Base-by-base conservation (phyloP, 1,140 invertebrate genomes). In the Kradibia gibbosae region DNA sequence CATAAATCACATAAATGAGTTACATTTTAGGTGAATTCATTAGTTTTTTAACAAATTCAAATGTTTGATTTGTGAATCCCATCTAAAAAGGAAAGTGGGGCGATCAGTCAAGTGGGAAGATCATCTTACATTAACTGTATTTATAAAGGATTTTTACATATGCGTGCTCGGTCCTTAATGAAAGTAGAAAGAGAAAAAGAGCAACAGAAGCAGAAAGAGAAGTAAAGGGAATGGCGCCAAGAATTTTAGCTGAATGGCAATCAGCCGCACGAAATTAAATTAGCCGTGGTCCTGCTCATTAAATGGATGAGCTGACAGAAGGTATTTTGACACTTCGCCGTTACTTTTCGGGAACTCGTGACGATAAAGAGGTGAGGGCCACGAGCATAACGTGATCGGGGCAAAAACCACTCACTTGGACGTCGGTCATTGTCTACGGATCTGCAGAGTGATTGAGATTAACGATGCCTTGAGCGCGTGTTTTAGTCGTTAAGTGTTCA, bases 221-320 rank as follows among this genome's bases (percentile, higher is more conserved):
- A 57, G 67, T 65, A 70, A 70, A 55, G 39, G 25, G 25, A n/a
- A n/a, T n/a, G n/a, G n/a, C n/a, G n/a, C n/a, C n/a, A n/a, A n/a
- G n/a, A n/a, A n/a, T n/a, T n/a, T n/a, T n/a, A n/a, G n/a, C n/a
- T n/a, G n/a, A n/a, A n/a, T n/a, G n/a, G n/a, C n/a, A n/a, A n/a
- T n/a, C n/a, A n/a, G n/a, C n/a, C n/a, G 75, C 31, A 11, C 57
- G 53, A 77, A 77, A 81, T 77, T 76, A 57, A 81, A 77, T 77
- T 60, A 60, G 57, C 13, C 11, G 65, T 22, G 55, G n/a, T 20
- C 36, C 55, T n/a, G 72, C 79, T 81, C 60, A 31, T 75, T 80
- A 74, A 57, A 45, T 28, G n/a, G n/a, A n/a, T 22, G 55, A 11
- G 20, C 71, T 74, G 72, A 75, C 65, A 76, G 65, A 53, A 60